These are phyloP conservation scores for Apotomis turbidana DNA, from an alignment of 2,888 invertebrate species.

Conservation along the genomic window DNA sequence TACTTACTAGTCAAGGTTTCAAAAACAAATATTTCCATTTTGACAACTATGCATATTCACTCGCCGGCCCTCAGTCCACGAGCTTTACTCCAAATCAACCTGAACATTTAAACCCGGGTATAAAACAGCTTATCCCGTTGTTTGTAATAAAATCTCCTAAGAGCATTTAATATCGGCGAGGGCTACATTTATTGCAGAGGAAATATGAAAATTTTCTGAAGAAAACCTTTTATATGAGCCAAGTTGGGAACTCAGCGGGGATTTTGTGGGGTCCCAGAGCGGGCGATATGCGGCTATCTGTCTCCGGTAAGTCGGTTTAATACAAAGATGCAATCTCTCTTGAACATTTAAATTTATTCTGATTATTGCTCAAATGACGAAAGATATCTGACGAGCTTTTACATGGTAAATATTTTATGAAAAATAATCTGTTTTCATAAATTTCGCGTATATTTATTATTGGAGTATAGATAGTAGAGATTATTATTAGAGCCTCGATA, in stretches of 20 bases:
- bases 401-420: too few species aligned
- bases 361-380: too few species aligned
- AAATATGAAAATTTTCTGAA: constrained; percentile 68
- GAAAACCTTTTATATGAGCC: constrained; percentile 64
- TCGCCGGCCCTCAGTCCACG: constrained; percentile 1
- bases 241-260: constrained; percentile 54
- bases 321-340: too few species aligned
- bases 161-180: constrained; percentile 36
- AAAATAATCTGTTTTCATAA: too few species aligned
- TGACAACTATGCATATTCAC: neutral
- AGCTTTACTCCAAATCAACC: constrained; percentile 19
- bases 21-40: too few species aligned
- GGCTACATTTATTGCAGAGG: constrained; percentile 57
- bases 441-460: too few species aligned
- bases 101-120: constrained; percentile 23
- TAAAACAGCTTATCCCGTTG: constrained; percentile 38
- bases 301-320: neutral
- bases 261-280: constrained; percentile 44
- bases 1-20: too few species aligned
- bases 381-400: too few species aligned
- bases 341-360: too few species aligned
- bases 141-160: constrained; percentile 41
- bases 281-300: constrained; percentile 38
- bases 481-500: too few species aligned
- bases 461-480: too few species aligned